Evolutionary conservation across 2,113 vertebrate species (phyloP).

Genomic region (Myodes glareolus): DNA sequence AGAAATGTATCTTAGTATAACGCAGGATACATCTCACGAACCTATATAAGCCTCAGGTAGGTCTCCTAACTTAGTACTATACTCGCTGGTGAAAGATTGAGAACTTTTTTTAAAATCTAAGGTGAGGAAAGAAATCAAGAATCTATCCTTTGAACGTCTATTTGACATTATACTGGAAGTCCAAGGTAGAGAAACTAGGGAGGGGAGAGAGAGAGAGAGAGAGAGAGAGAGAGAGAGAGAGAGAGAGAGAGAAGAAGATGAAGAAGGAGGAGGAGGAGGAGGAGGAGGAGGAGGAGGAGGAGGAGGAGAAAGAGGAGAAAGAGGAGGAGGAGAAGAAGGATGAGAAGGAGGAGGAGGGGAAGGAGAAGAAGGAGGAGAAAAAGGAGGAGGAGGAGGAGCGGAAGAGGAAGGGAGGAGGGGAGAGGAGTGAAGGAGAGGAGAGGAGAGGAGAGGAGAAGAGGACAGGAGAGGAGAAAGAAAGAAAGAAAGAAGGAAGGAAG

Average conservation of each 20-base stretch:
- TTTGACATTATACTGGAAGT: not conserved
- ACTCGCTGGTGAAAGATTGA: not conserved
- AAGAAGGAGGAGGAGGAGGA: too few species aligned
- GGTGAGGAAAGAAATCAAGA: not conserved
- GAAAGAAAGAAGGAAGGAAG: not conserved
- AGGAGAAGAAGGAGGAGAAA: too few species aligned
- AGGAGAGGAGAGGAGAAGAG: rapidly evolving
- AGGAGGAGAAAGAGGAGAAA: too few species aligned
- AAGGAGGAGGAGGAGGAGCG: too few species aligned
- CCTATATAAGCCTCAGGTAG: not conserved
- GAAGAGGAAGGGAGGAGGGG: too few species aligned
- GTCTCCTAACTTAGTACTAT: not conserved
- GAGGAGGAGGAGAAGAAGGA: too few species aligned
- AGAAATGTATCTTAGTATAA: not conserved
- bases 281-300: too few species aligned
- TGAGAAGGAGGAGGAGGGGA: too few species aligned
- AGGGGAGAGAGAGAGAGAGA: too few species aligned
- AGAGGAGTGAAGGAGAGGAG: too few species aligned
- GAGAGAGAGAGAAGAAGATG: too few species aligned
- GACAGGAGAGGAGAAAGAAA: not conserved
- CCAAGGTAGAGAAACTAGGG: not conserved
- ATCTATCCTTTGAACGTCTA: not conserved
- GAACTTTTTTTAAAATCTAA: not conserved
- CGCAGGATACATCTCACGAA: not conserved
- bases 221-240: too few species aligned